Evolutionary conservation across 2,888 invertebrate genomes (phyloP), one percentile per base, ranked within the genome.

Genomic region (Galeopsomyia nigrocyanea): DNA sequence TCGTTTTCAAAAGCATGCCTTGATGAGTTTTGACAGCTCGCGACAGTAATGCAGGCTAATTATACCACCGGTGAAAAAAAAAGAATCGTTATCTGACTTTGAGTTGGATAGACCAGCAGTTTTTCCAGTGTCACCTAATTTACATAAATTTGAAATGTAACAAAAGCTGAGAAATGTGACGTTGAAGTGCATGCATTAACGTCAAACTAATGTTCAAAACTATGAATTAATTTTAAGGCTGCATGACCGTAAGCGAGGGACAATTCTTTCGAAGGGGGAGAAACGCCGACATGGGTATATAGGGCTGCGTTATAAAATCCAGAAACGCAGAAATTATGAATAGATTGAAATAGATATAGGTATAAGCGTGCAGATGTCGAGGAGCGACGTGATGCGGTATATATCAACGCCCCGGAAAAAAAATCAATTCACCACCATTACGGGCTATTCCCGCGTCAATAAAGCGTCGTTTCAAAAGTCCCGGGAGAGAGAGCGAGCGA

Each of bases 381-480:
- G 60, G 21, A 53, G 68, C 26, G 26, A 26, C 26, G 26, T 26
- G 26, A 26, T 26, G 26, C 26, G 26, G 26, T 5, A 47, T 56
- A 39, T 51, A 50, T 65, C 60, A 68, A 55, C 61, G 67, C 56
- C 56, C 75, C 68, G 68, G 68, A 75, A 72, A 75, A 26, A 73
- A 73, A 76, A 77, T 74, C 74, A 74, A 74, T 74, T 74, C 58
- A 61, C 66, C 39, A 63, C 76, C 72, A 64, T 68, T 73, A 66
- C 61, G 63, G 56, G 66, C 62, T 26, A 60, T 68, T 65, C 64
- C 61, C 50, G 69, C 64, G 47, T 66, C 62, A 69, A 70, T 70
- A 39, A 64, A 69, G 53, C 67, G 64, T 60, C 46, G 55, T 55
- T 53, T 26, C 3, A 56, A 63, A 51, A 57, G 69, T 70, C 73